phyloP scores from a whole-genome alignment of 37 sponge, comb jelly and placozoan species.

The Haliclona indistincta region DNA sequence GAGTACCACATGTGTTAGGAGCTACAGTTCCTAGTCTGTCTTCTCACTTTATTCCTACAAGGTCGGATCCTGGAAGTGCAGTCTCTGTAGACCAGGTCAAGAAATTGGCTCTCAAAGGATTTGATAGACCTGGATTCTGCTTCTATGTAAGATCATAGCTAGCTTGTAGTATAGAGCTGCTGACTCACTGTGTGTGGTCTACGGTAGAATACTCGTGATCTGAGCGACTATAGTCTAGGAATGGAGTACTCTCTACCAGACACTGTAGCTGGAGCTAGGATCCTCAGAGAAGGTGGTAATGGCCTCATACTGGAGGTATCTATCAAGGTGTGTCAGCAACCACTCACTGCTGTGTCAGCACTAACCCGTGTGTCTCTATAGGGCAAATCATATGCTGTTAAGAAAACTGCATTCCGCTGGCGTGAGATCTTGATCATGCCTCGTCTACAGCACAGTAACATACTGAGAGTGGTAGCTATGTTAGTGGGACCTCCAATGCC shows the following conservation, averaged over 20 bases:
- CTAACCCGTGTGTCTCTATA: too few species aligned
- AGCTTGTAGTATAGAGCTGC: too few species aligned
- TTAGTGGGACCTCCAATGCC: neutral
- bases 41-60: too few species aligned
- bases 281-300: neutral
- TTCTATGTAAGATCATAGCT: conserved; percentile 17
- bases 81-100: neutral
- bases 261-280: neutral
- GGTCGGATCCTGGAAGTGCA: too few species aligned
- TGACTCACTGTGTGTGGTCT: too few species aligned
- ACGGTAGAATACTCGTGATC: too few species aligned
- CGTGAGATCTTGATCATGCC: conserved; percentile 11
- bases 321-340: neutral
- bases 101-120: neutral
- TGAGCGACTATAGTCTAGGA: neutral
- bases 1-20: too few species aligned
- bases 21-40: too few species aligned
- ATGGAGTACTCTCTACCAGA: neutral
- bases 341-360: too few species aligned
- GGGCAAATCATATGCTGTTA: conserved; percentile 4
- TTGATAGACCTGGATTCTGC: conserved; percentile 1
- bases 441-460: neutral
- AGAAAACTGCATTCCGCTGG: neutral
- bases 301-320: neutral
- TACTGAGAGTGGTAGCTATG: neutral